Conservation (phyloP, 2,888 invertebrate species). For the Allophyes oxyacanthae region DNA sequence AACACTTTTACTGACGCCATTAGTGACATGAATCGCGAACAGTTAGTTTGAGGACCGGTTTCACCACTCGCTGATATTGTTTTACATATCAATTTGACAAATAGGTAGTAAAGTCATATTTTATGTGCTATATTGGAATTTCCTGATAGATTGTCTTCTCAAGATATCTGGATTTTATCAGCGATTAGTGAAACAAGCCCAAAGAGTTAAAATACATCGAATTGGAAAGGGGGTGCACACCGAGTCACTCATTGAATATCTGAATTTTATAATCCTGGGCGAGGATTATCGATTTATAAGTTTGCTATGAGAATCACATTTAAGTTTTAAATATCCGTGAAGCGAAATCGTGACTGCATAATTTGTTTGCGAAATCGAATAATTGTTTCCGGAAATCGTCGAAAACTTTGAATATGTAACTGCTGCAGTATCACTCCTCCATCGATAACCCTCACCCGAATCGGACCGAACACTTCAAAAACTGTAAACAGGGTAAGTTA, state of each 20-base stretch:
- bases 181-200: conserved; percentile 24
- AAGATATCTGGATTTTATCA: too few relatives aligned
- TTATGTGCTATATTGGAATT: not conserved
- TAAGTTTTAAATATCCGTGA: too few relatives aligned
- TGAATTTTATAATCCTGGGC: not conserved
- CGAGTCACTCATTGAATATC: conserved; percentile 30
- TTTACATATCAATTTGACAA: too few relatives aligned
- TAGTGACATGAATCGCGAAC: conserved; percentile 53
- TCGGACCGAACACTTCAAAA: conserved; percentile 7
- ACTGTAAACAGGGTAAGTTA: too few relatives aligned
- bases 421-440: too few relatives aligned
- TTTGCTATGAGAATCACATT: too few relatives aligned
- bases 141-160: not conserved
- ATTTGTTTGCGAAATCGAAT: too few relatives aligned
- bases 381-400: too few relatives aligned
- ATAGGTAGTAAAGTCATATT: not conserved
- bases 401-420: too few relatives aligned
- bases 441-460: conserved; percentile 4
- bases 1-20: conserved; percentile 52
- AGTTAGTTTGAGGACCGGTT: conserved; percentile 41
- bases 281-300: conserved; percentile 8
- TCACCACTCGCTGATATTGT: conserved; percentile 5
- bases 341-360: too few relatives aligned
- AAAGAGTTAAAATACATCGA: conserved; percentile 40
- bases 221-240: conserved; percentile 50